Evolutionary conservation across 2,113 vertebrate species (phyloP), one percentile per base, ranked within the genome.

Genomic region (Nycticryphes semicollaris): DNA sequence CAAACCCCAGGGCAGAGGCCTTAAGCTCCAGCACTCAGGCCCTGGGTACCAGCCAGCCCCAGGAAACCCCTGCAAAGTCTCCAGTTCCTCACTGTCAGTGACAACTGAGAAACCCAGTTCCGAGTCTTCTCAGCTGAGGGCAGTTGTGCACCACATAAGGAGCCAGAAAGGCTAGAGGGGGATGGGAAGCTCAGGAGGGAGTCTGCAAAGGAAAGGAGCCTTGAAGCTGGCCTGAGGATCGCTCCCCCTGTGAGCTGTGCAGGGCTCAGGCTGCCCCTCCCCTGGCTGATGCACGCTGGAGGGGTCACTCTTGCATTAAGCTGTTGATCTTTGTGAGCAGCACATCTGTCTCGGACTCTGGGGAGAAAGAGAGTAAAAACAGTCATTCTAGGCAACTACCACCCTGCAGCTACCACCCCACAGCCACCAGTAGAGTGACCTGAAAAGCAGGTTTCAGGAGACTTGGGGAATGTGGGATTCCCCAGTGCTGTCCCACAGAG

Each of bases 261-360:
- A 37, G n/a, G 45, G 43, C 79, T 86, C 64, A 37, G 63, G 66
- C 80, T 84, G 80, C 67, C n/a, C 72, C 45, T 74, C 51, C 66
- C 69, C 37, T 1, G 50, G 90, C 87, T 76, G 84, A 51, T 13
- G 14, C 39, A 63, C 37, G 53, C 72, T 1, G 8, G 48, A 53
- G n/a, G n/a, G 73, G 45, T 98, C 93, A 98, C n/a, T 98, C 98
- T 13, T 73, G 93, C 79, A 88, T 75, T 72, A 97, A 85, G 83
- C 92, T 98, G 94, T 98, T 98, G 96, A 98, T 98, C 93, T 97
- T 98, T 17, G 97, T 98, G 68, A 98, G 97, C 78, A 98, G 97
- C 94, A 98, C 98, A 0, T 97, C 93, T 0, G 97, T 96, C 93
- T 98, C 98, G 5, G 97, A 96, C 56, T 96, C 98, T 98, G 91